Percentiles rank a stretch among this genome's conserved stretches.
Conservation (phyloP, 2,113 vertebrate genomes). For the Triplophysa rosa region DNA sequence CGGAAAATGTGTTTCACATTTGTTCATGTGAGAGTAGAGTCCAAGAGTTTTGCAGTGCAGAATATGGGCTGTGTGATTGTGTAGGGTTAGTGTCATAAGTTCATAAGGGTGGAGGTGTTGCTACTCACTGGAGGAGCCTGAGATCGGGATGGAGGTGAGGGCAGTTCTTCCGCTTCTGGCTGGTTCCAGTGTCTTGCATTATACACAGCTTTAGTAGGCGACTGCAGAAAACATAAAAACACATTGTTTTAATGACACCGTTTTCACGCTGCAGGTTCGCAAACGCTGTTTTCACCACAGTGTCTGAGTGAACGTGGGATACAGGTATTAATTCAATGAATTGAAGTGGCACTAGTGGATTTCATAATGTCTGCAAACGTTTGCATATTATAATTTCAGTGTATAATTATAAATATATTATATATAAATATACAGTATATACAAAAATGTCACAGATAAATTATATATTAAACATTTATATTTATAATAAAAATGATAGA, state of each 20-base stretch:
- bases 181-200: constrained; percentile 98
- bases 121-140: constrained; percentile 76
- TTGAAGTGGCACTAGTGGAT: too few species aligned
- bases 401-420: too few species aligned
- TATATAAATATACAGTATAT: too few species aligned
- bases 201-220: constrained; percentile 97
- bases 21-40: not conserved
- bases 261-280: not conserved
- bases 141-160: constrained; percentile 75
- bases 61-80: not conserved
- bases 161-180: constrained; percentile 84
- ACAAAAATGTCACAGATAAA: too few species aligned
- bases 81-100: not conserved
- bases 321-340: too few species aligned
- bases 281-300: too few species aligned
- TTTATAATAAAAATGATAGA: too few species aligned
- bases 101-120: not conserved
- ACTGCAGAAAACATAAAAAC: constrained; percentile 69
- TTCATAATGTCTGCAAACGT: too few species aligned
- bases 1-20: not conserved
- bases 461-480: too few species aligned
- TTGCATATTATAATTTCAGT: too few species aligned
- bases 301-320: too few species aligned
- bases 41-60: not conserved
- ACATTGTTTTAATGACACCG: constrained; percentile 22